Base-by-base conservation (phyloP, 2,888 invertebrate genomes). In the Pammene fasciana region DNA sequence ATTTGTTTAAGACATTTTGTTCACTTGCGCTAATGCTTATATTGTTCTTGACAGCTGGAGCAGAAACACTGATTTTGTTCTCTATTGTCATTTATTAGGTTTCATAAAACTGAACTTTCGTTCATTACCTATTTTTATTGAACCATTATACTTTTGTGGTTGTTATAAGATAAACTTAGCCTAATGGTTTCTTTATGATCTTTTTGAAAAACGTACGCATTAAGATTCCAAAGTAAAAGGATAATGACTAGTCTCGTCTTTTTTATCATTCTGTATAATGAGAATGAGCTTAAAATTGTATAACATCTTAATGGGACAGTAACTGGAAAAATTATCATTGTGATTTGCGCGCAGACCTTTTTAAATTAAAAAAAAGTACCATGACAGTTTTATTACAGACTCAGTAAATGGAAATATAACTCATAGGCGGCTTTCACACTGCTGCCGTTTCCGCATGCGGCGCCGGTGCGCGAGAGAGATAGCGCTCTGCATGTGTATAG, bases 331-430 rank as follows among this genome's bases (percentile, higher is more conserved):
- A 38, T 52, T 14, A 41, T 26, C 16, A 52, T 50, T 18, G 18
- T 41, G 50, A 52, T 62, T 62, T 52, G 52, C 18, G 41, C 26
- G 26, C 18, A 26, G n/a, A 52, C 52, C 9, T 41, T 41, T 26
- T 41, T 52, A 52, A 52, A 52, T 41, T 13, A 62, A 43, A 52
- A 41, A 26, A 38, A 41, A 62, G 41, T 38, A 41, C n/a, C 41
- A 18, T 52, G 62, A 41, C 62, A 52, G 9, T 52, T 52, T 62
- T 62, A 62, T 50, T 50, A 36, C n/a, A 7, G 34, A 34, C 45
- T 13, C 26, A 4, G n/a, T 45, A 13, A 41, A 18, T 50, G 11
- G 18, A 48, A 4, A 8, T n/a, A 7, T 48, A 9, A 43, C 9
- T 26, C 26, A 26, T 26, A 26, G n/a, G n/a, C n/a, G n/a, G n/a